Evolutionary conservation across 2,888 invertebrate species (phyloP), one percentile per base, ranked within the genome.

Genomic region (Chrysopilus asiliformis): DNA sequence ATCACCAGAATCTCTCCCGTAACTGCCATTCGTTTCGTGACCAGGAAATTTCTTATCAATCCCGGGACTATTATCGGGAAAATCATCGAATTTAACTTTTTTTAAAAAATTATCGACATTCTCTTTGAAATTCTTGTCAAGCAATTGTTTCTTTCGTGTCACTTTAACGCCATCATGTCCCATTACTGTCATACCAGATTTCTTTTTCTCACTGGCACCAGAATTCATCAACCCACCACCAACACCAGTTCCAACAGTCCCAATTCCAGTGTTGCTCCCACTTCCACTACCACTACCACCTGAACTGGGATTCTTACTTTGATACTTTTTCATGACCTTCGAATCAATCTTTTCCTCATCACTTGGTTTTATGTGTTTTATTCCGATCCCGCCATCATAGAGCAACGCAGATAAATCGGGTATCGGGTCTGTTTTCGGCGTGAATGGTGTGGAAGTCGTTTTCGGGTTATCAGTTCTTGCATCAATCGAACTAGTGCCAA

Each of bases 101-200:
- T n/a, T n/a, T n/a, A n/a, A n/a, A n/a, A n/a, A n/a, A n/a, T 22
- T 32, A 16, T 28, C 28, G 5, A 26, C 29, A 17, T 44, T 39
- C 30, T 43, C 40, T 13, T 48, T 41, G 42, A 47, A 58, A 39
- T 56, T 53, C 34, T 56, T 56, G 40, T 57, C 55, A 20, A 53
- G 44, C 38, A 58, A 46, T 46, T 62, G 59, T 39, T 62, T 62
- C 44, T 60, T 61, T 34, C 49, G 55, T 24, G 58, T 60, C 26
- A 48, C 41, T 45, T 62, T 62, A 9, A 53, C 45, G n/a, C 61
- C 60, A 45, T 62, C 62, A 44, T 59, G 62, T 4, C 60, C 61
- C 35, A 43, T 43, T 19, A 33, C 20, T 30, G 36, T 32, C 19
- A 25, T 32, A 10, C 34, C 34, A 27, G 31, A 12, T 39, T 43